Percentiles rank a stretch among this genome's conserved stretches.
Evolutionary conservation across 2,113 vertebrate species (phyloP).

Genomic region (Coptodon bakossiorum): DNA sequence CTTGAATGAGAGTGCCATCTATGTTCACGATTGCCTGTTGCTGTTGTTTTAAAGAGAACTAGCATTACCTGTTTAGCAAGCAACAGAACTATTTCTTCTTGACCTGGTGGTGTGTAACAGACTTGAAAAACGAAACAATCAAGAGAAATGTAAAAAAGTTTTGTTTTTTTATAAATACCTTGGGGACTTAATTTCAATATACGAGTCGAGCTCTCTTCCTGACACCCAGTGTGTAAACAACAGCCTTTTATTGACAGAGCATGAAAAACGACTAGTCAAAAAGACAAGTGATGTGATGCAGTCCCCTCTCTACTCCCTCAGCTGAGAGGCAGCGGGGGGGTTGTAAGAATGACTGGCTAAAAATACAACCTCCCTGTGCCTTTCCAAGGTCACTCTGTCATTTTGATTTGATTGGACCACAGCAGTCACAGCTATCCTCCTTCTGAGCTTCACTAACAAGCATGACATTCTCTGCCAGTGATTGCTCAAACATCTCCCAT

Average conservation of each 20-base stretch:
- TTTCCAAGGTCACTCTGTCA: conserved; percentile 62
- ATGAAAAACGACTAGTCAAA: conserved; percentile 7
- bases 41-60: background rate
- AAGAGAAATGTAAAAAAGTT: background rate
- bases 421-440: conserved; percentile 47
- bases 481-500: background rate
- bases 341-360: conserved; percentile 45
- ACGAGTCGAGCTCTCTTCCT: background rate
- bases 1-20: background rate
- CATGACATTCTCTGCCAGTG: background rate
- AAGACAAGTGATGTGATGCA: conserved; percentile 18
- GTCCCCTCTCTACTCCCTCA: background rate
- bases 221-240: background rate
- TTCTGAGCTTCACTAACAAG: conserved; percentile 55
- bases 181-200: background rate
- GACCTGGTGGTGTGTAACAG: background rate
- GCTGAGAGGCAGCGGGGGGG: conserved; percentile 15
- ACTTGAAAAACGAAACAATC: background rate
- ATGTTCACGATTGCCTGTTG: background rate
- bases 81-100: background rate
- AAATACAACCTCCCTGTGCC: conserved; percentile 50
- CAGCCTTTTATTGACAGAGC: conserved; percentile 19
- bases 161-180: background rate
- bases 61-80: background rate
- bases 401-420: conserved; percentile 64